Base-by-base conservation (phyloP, 2,888 invertebrate genomes). In the Tolmerus cingulatus region DNA sequence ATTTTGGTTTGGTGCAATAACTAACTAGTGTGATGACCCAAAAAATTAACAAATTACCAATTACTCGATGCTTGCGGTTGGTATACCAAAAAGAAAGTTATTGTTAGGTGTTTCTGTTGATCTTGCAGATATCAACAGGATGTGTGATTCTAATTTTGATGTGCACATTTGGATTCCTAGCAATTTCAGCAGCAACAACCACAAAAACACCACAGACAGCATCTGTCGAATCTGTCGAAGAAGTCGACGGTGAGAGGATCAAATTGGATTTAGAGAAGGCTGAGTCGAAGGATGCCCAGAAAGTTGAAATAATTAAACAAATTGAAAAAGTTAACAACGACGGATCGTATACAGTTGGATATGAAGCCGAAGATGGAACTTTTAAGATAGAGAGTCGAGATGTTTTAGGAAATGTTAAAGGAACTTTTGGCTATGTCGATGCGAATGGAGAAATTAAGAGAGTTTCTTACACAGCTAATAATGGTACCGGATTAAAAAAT, bases 381-480 rank as follows among this genome's bases (percentile, higher is more conserved):
- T 97, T 97, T 92, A 97, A 97, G 93, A 96, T 97, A 87, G 97
- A 97, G 93, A 97, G 96, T 90, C 93, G 96, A 88, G 96, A 96
- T 92, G 96, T 96, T 79, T 93, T 95, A 88, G 96, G 96, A 9
- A 96, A 96, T 91, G 96, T 97, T 89, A 96, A 96, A 92, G 97
- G 97, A 66, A 97, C 96, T 85, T 97, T 96, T 90, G 97, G 97
- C 74, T 97, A 96, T 91, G 94, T 97, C 81, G 96, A 96, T 90
- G 95, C 95, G 87, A 94, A 95, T 90, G 97, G 97, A 8, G 95
- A 96, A 91, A 95, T 97, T 87, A 96, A 97, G 93, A 94, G 96
- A 87, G 96, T 97, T 86, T 96, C 96, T 0, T 97, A 97, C 91
- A 93, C 94, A 23, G 93, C 93, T 8, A 93, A 93, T 91, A 94